These are phyloP conservation scores for Hydropsyche tenuis DNA, from an alignment of 1,140 invertebrate genomes.

Conservation along the genomic window DNA sequence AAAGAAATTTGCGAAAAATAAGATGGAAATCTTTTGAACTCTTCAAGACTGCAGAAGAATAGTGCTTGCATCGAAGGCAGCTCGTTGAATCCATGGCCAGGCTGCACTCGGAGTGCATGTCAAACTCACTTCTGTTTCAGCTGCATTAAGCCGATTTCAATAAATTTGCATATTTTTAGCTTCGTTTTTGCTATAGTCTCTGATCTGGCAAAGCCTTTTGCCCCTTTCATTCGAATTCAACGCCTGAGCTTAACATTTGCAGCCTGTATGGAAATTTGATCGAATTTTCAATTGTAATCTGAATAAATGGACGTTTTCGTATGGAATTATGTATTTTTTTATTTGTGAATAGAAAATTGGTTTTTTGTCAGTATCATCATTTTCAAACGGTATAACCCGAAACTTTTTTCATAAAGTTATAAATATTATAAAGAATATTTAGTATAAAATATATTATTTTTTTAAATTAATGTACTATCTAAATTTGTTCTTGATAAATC, in stretches of 20 bases:
- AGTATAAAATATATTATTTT: too few relatives aligned
- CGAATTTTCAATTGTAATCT: conserved; percentile 15
- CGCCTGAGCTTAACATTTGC: background rate
- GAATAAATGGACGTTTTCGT: too few relatives aligned
- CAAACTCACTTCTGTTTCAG: conserved; percentile 22
- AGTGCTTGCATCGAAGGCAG: background rate
- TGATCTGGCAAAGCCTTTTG: background rate
- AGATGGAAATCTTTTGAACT: background rate
- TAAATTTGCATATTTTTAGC: conserved; percentile 47
- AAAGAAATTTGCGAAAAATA: background rate
- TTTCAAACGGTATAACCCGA: too few relatives aligned
- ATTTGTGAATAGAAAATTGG: too few relatives aligned
- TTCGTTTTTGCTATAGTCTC: background rate
- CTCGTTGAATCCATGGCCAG: background rate
- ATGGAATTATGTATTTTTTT: too few relatives aligned
- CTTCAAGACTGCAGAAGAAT: background rate
- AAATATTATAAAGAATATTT: too few relatives aligned
- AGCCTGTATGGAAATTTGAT: background rate
- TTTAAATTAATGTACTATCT: too few relatives aligned
- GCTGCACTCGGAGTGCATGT: conserved; percentile 27
- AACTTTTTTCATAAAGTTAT: too few relatives aligned
- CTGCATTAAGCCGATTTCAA: conserved; percentile 41
- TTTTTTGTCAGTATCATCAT: too few relatives aligned
- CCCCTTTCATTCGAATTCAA: background rate
- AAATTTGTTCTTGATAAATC: too few relatives aligned